Conservation (phyloP, 2,113 vertebrate genomes). For the Maccullochella peelii region DNA sequence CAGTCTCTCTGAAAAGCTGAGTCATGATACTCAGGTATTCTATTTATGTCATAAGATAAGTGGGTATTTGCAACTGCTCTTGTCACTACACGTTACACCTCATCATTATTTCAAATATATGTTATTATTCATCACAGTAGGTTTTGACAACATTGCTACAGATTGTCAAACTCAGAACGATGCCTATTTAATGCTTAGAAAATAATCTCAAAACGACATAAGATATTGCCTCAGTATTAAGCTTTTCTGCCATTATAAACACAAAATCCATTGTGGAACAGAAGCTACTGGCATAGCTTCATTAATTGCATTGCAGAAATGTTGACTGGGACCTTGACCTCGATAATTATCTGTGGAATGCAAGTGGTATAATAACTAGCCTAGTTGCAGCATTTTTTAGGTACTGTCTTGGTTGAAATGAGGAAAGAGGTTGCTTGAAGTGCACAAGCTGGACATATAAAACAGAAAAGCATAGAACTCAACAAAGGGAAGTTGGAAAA, state of each 20-base stretch:
- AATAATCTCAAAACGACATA: neutral
- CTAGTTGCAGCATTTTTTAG: neutral
- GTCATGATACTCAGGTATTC: neutral
- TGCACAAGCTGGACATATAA: neutral
- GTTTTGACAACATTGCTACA: neutral
- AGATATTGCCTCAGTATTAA: neutral
- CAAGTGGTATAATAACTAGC: neutral
- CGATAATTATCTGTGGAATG: slow-evolving; percentile 22
- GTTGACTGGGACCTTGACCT: neutral
- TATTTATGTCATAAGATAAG: neutral
- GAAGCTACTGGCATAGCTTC: neutral
- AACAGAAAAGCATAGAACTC: neutral
- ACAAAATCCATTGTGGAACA: neutral
- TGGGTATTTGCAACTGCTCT: neutral
- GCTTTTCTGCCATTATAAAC: neutral
- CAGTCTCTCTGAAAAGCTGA: slow-evolving; percentile 4
- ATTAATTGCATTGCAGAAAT: neutral
- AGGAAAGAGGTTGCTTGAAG: neutral
- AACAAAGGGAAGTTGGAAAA: neutral
- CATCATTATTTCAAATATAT: neutral
- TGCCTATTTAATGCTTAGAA: neutral
- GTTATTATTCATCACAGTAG: neutral
- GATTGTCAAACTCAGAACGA: neutral
- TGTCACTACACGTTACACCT: neutral
- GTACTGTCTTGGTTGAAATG: neutral